phyloP scores from a whole-genome alignment of 2,113 vertebrate genomes.

The Thunnus maccoyii region DNA sequence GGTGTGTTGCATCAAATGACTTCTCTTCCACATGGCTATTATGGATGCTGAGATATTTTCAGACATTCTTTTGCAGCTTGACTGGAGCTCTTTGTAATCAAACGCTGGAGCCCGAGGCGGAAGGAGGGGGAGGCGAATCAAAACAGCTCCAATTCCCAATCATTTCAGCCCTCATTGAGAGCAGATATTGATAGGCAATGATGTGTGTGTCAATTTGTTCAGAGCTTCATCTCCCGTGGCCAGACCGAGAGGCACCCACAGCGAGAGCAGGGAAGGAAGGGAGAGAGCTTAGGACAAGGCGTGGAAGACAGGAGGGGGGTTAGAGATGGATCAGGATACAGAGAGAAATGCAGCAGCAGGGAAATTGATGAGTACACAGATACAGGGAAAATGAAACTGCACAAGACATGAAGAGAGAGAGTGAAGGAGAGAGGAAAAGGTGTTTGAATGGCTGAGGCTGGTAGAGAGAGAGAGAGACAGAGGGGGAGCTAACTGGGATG shows the following conservation, averaged over 20 bases:
- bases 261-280: conserved; percentile 16
- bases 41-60: conserved; percentile 65
- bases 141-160: conserved; percentile 70
- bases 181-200: conserved; percentile 72
- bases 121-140: conserved; percentile 56
- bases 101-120: conserved; percentile 55
- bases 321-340: conserved; percentile 53
- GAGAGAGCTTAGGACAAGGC: conserved; percentile 12
- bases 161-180: conserved; percentile 72
- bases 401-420: conserved; percentile 41
- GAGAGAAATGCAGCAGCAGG: conserved; percentile 52
- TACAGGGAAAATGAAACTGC: conserved; percentile 57
- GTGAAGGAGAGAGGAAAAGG: conserved; percentile 25
- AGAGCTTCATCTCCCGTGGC: conserved; percentile 45
- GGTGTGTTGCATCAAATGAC: conserved; percentile 53
- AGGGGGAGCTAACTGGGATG: conserved; percentile 40
- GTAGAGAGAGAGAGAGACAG: conserved; percentile 20
- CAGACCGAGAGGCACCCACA: conserved; percentile 63
- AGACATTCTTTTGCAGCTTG: conserved; percentile 55
- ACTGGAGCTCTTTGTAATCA: conserved; percentile 70
- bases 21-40: conserved; percentile 57
- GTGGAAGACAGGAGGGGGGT: background rate
- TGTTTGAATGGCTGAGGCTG: conserved; percentile 51
- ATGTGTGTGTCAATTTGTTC: conserved; percentile 72
- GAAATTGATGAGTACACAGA: conserved; percentile 59